Percentiles rank a stretch among this genome's conserved stretches.
These are phyloP conservation scores for Crambe crambe DNA, from an alignment of 37 sponge, comb jelly and placozoan genomes.

Conservation along the genomic window DNA sequence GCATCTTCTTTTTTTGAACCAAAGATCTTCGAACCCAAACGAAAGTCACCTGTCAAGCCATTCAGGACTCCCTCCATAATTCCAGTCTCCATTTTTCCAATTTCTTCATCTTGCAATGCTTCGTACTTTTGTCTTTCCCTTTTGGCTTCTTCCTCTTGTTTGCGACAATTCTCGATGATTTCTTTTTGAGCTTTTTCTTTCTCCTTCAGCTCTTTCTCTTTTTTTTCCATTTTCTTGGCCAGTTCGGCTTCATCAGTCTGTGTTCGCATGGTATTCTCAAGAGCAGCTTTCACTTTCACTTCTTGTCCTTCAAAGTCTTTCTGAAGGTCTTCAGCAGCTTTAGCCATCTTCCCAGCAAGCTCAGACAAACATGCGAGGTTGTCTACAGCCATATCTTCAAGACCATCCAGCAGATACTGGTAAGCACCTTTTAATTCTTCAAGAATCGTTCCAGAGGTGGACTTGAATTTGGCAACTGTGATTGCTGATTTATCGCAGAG, in stretches of 20 bases:
- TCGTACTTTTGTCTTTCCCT: conserved; percentile 16
- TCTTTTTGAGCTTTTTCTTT: conserved; percentile 18
- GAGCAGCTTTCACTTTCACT: conserved; percentile 7
- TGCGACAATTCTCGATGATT: neutral
- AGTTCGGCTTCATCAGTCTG: neutral
- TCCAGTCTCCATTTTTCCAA: neutral
- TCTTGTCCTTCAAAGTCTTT: conserved; percentile 43
- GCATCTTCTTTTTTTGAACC: neutral
- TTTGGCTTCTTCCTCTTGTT: conserved; percentile 19
- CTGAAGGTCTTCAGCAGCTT: conserved; percentile 47
- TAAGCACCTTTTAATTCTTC: conserved; percentile 47
- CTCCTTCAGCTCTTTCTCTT: conserved; percentile 14
- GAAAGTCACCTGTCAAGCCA: neutral
- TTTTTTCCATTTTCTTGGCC: neutral
- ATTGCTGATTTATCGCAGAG: conserved; percentile 71
- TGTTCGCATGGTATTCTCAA: conserved; percentile 8
- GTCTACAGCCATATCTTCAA: conserved; percentile 62
- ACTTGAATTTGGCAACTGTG: conserved; percentile 51
- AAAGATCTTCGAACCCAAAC: neutral
- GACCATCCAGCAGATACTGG: conserved; percentile 39
- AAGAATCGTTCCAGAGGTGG: conserved; percentile 42
- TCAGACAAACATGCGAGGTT: conserved; percentile 38
- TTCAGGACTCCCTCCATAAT: neutral
- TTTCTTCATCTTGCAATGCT: neutral
- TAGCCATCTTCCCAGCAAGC: conserved; percentile 48